These are phyloP conservation scores for Saguinus imperator DNA, from an alignment of 2,113 vertebrate genomes.

Conservation along the genomic window DNA sequence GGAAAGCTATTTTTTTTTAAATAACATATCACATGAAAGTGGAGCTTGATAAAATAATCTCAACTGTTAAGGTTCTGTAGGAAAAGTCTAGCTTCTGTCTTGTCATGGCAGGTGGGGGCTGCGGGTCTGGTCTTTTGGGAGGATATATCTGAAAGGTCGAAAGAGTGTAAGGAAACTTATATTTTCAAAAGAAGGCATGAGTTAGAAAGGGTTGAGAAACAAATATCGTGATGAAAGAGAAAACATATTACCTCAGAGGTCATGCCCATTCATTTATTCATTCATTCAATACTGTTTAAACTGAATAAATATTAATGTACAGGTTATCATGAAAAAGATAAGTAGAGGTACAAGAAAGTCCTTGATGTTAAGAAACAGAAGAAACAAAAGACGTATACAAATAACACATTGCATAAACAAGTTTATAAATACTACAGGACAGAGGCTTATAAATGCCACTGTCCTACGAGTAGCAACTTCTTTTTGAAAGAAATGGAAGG, in stretches of 20 bases:
- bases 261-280: neutral
- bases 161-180: neutral
- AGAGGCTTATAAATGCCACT: neutral
- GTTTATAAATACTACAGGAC: neutral
- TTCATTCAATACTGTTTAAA: neutral
- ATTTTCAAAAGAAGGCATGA: neutral
- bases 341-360: neutral
- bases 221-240: neutral
- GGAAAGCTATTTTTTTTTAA: neutral
- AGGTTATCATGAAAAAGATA: neutral
- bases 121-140: neutral
- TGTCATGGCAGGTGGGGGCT: neutral
- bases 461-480: neutral
- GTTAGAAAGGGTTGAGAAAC: neutral
- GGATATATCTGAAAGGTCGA: neutral
- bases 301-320: neutral
- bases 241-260: neutral
- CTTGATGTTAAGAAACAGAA: neutral
- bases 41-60: neutral
- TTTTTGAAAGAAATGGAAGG: neutral
- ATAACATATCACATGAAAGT: neutral
- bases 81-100: neutral
- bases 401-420: neutral
- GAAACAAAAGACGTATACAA: neutral
- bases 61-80: neutral